phyloP scores from a whole-genome alignment of 2,797 vertebrate species.

The Euphonia xanthogaster region DNA sequence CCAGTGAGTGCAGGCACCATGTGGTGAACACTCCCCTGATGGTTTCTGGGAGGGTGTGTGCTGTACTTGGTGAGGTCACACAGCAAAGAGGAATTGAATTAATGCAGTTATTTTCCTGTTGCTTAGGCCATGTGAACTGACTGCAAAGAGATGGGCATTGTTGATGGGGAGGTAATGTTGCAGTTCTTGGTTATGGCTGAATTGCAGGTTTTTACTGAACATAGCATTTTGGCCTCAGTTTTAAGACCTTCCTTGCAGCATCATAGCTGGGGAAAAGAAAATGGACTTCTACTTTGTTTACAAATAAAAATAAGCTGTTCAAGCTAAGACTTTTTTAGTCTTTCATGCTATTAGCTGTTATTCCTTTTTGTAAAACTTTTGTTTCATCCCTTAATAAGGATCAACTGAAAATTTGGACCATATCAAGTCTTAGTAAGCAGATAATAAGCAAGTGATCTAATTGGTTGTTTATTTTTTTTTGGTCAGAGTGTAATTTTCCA shows the following conservation, averaged over 20 bases:
- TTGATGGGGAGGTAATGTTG: neutral
- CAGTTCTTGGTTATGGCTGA: neutral
- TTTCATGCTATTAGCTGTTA: neutral
- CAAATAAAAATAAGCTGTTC: neutral
- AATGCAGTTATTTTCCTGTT: neutral
- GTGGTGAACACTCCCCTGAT: rapidly evolving
- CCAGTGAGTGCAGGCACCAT: rapidly evolving
- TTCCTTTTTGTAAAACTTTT: neutral
- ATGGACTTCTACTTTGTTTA: neutral
- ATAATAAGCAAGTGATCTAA: neutral
- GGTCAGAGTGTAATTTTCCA: neutral
- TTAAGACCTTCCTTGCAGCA: neutral
- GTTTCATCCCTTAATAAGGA: neutral
- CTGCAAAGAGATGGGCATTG: neutral
- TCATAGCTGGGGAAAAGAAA: neutral
- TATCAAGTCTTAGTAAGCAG: neutral
- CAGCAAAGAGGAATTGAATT: neutral
- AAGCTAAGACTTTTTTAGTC: neutral
- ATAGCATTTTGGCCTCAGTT: neutral
- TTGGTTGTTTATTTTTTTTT: neutral
- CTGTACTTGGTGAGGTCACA: rapidly evolving
- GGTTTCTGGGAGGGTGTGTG: neutral
- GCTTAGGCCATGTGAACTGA: neutral
- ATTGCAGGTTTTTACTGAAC: neutral
- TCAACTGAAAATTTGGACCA: neutral